A percentile compares a stretch with the other conserved stretches of the same genome.
These are phyloP conservation scores for Drosophila aff. DNA, from an alignment of 1,140 invertebrate genomes.

Conservation along the genomic window DNA sequence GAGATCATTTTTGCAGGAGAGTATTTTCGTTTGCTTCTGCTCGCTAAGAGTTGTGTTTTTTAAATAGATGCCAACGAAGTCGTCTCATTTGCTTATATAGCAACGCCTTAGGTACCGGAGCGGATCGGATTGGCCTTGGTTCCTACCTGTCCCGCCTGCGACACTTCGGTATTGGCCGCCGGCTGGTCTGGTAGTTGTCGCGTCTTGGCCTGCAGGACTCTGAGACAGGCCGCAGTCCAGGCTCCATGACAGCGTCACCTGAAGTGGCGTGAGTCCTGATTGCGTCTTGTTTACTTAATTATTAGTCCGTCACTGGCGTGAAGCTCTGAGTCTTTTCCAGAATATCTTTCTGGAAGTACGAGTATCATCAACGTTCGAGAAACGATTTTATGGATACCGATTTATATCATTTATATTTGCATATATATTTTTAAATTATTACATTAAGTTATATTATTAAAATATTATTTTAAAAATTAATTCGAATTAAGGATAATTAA, in stretches of 20 bases:
- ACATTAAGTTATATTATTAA: too few relatives aligned
- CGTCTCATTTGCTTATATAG: slow-evolving; percentile 65
- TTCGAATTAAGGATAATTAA: too few relatives aligned
- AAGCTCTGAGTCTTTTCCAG: neutral
- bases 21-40: slow-evolving; percentile 28
- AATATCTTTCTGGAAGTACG: neutral
- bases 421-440: too few relatives aligned
- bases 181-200: slow-evolving; percentile 36
- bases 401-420: too few relatives aligned
- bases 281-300: slow-evolving; percentile 49
- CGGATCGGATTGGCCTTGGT: slow-evolving; percentile 41
- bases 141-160: slow-evolving; percentile 47
- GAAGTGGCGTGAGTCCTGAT: slow-evolving; percentile 61
- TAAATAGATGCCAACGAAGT: slow-evolving; percentile 54
- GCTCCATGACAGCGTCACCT: slow-evolving; percentile 10
- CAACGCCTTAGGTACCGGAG: slow-evolving; percentile 41
- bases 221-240: neutral
- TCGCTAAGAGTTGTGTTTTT: slow-evolving; percentile 58
- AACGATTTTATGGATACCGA: too few relatives aligned
- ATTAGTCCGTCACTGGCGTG: neutral
- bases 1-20: slow-evolving; percentile 42
- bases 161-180: slow-evolving; percentile 15
- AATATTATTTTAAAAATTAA: too few relatives aligned
- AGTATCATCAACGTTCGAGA: too few relatives aligned
- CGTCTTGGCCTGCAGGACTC: slow-evolving; percentile 28